Evolutionary conservation across 2,113 vertebrate genomes (phyloP), one percentile per base, ranked within the genome.

Genomic region (Amazona vittata): DNA sequence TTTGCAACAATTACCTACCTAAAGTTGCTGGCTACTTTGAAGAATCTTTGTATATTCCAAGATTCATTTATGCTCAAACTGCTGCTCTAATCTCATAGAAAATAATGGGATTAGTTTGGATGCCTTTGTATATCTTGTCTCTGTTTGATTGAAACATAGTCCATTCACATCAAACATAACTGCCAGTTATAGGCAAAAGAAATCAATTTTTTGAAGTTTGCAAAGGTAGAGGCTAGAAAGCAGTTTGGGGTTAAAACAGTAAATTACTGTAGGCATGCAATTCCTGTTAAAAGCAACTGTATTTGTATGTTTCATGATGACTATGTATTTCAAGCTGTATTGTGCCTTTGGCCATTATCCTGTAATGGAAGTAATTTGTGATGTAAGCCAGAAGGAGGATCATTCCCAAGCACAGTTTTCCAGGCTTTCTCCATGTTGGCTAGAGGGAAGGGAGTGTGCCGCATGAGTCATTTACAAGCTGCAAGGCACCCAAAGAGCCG

Each of bases 311-410:
- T 79, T 84, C 28, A 46, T 10, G 33, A 44, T 57, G 55, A 49
- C 49, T 75, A 7, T 35, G 6, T 79, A 62, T 49, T 94, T 93
- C 65, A 60, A 73, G 37, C 24, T 69, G 31, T 47, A 84, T 83
- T 81, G 43, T 60, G 69, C 86, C 95, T 86, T 93, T 49, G 69
- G 76, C 86, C 24, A 15, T 80, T 62, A 77, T 29, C 52, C 83
- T 94, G 68, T 90, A 92, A 89, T n/a, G 46, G 52, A 83, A 89
- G 57, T 28, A 44, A 75, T 93, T 71, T 73, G 16, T 11, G 55
- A 82, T 90, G 80, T 84, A 93, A 90, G 15, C 57, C 73, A 79
- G 69, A 41, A 96, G 88, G 41, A 96, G 33, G 52, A 86, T 78
- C 64, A 33, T 41, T 84, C 64, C 80, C 44, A 90, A 41, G 28